These are phyloP conservation scores for Callithrix jacchus DNA, from an alignment of 2,113 vertebrate genomes.

Conservation along the genomic window DNA sequence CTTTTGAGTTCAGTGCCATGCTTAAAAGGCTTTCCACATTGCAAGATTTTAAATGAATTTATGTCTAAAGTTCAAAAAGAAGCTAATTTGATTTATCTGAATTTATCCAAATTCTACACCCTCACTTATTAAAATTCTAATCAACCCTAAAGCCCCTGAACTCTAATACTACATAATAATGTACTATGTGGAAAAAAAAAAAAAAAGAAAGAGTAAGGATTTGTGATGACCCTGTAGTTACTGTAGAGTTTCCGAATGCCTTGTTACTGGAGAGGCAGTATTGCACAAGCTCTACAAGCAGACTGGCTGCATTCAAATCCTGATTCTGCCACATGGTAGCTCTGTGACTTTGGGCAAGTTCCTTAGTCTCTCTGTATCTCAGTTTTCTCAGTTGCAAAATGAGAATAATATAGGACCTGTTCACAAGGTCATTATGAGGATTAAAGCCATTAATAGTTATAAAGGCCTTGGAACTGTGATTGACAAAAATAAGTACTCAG, in stretches of 20 bases:
- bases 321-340: not conserved
- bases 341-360: not conserved
- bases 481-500: not conserved
- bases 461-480: slow-evolving; percentile 1
- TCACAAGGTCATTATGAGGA: not conserved
- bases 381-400: not conserved
- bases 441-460: not conserved
- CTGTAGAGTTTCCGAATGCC: not conserved
- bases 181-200: not conserved
- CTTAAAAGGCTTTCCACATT: not conserved
- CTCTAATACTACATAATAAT: not conserved
- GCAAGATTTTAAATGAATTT: not conserved
- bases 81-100: not conserved
- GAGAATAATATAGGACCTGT: no score
- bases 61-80: not conserved
- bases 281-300: not conserved
- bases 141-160: not conserved
- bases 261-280: not conserved
- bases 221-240: not conserved
- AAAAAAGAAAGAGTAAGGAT: no score
- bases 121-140: not conserved
- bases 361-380: not conserved
- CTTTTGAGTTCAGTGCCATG: not conserved
- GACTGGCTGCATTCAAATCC: not conserved
- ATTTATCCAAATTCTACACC: not conserved